Evolutionary conservation across 1,140 invertebrate species (phyloP).

Genomic region (Cyphomyrmex costatus): DNA sequence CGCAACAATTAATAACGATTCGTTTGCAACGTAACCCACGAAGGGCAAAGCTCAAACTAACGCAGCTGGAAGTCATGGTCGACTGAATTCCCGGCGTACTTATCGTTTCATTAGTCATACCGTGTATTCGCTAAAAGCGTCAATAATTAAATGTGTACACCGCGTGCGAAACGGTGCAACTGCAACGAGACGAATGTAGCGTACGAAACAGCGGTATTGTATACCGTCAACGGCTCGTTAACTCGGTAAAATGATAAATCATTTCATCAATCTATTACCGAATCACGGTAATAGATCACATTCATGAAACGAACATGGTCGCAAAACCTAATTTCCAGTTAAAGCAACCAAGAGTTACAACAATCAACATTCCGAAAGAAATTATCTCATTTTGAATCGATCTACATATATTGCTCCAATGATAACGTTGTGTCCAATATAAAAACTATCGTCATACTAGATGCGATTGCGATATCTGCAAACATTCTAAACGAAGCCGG

Average conservation of each 20-base stretch:
- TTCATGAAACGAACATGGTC: neutral
- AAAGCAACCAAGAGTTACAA: neutral
- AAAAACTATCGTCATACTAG: neutral
- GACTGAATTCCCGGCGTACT: constrained; percentile 66
- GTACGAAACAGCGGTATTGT: constrained; percentile 27
- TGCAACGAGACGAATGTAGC: constrained; percentile 2
- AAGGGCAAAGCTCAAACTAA: constrained; percentile 60
- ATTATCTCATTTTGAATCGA: neutral
- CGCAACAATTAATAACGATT: constrained; percentile 74
- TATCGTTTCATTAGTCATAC: constrained; percentile 71
- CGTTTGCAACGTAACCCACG: constrained; percentile 55
- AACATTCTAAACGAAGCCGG: neutral
- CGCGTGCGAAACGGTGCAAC: constrained; percentile 41
- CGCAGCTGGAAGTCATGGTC: constrained; percentile 66
- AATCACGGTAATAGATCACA: neutral
- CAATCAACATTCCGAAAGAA: neutral
- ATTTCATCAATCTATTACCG: constrained; percentile 28
- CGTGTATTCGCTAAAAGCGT: constrained; percentile 56
- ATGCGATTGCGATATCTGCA: constrained; percentile 10
- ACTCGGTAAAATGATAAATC: constrained; percentile 40
- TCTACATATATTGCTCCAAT: neutral
- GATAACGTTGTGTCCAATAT: neutral
- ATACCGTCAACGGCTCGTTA: constrained; percentile 33
- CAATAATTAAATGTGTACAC: constrained; percentile 72
- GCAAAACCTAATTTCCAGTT: neutral